Conservation (phyloP, 2,888 invertebrate genomes). For the Lamproptera curius region DNA sequence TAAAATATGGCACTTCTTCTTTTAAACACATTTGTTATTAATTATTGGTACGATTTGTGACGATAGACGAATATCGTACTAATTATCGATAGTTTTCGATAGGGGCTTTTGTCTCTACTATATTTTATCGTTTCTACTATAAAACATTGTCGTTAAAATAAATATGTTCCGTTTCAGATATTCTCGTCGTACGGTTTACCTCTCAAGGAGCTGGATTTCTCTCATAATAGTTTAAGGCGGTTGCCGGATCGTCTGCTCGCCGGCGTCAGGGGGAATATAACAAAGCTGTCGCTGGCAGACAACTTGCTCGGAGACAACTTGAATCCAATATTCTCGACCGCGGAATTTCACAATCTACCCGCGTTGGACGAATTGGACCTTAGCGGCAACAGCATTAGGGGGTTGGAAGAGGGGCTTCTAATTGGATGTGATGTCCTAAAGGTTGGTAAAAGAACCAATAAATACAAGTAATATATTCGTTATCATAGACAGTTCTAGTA, state of each 20-base stretch:
- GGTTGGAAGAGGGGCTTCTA: slow-evolving; percentile 90
- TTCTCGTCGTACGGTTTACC: slow-evolving; percentile 86
- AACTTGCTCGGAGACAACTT: slow-evolving; percentile 93
- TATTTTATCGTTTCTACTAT: no score
- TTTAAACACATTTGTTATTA: no score
- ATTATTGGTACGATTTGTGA: no score
- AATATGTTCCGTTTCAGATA: slow-evolving; percentile 56
- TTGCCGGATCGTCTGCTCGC: slow-evolving; percentile 86
- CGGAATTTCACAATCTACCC: slow-evolving; percentile 87
- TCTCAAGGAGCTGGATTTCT: slow-evolving; percentile 87
- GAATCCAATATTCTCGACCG: slow-evolving; percentile 93
- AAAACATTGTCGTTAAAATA: slow-evolving; percentile 4
- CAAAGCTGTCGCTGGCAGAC: slow-evolving; percentile 84
- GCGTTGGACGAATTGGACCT: slow-evolving; percentile 86
- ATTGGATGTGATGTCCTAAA: slow-evolving; percentile 88
- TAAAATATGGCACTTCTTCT: no score
- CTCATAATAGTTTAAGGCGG: slow-evolving; percentile 87
- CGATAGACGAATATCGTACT: no score
- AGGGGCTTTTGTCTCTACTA: no score
- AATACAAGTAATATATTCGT: no score
- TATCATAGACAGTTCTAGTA: no score
- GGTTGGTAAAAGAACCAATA: slow-evolving; percentile 75
- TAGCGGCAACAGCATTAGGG: slow-evolving; percentile 88
- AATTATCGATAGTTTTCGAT: no score
- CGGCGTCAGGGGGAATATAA: slow-evolving; percentile 81